Evolutionary conservation across 2,888 invertebrate genomes (phyloP), one percentile per base, ranked within the genome.

Genomic region (Sinotaia quadrata): DNA sequence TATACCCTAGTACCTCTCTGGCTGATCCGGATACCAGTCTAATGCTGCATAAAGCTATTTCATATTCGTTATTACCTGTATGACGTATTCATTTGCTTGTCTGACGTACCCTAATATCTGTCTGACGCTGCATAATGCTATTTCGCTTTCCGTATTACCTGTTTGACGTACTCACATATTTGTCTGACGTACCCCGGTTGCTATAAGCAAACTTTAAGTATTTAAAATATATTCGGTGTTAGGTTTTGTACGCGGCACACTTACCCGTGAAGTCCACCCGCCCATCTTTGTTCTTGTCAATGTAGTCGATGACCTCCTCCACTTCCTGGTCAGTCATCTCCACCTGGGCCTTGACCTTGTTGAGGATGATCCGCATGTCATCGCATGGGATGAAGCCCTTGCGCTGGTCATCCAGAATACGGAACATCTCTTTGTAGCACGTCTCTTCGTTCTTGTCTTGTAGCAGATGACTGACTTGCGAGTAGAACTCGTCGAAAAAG

Each of bases 351-450:
- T 73, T 71, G 54, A 73, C 62, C 8, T 58, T 63, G 31, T 62
- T 66, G 33, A 73, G 67, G 67, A 73, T 70, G 36, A 44, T 59
- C 29, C 70, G 56, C 57, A 73, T 56, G 65, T 73, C 73, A 33
- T 70, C 68, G 60, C 54, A 54, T 7, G 61, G 66, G 41, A 73
- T 70, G 68, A 68, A 67, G 37, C 73, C 73, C 47, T 73, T 73
- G 24, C 54, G 54, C 62, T 68, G 66, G 54, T 68, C 71, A 63
- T 73, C 73, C 41, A 73, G 59, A 47, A 73, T 71, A 27, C 73
- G 61, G 67, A 73, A 73, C 73, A 73, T 73, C 61, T 73, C 73
- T 59, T 73, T 73, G 70, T 73, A 73, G 67, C 73, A 73, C 15
- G 73, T 71, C 73, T 73, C 73, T 66, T 73, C 70, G 24, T 73